These are phyloP conservation scores for Pangasius macronema DNA, from an alignment of 2,797 vertebrate genomes.

Conservation along the genomic window DNA sequence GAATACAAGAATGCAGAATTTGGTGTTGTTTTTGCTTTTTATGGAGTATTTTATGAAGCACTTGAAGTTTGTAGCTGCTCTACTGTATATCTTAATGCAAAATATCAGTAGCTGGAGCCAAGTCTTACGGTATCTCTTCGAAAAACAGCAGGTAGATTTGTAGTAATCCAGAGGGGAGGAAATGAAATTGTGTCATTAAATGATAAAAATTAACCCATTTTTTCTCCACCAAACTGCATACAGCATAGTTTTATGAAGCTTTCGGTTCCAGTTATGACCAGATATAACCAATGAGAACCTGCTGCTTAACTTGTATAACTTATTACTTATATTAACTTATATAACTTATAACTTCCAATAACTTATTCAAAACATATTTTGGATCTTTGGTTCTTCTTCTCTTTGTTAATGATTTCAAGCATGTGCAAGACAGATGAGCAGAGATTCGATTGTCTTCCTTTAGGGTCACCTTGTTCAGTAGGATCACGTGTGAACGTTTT, in stretches of 20 bases:
- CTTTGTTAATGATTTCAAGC: constrained; percentile 10
- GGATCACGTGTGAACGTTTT: constrained; percentile 54
- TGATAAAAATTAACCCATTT: neutral
- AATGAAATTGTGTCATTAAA: neutral
- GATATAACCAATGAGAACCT: neutral
- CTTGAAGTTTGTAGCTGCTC: neutral
- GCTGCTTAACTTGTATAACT: neutral
- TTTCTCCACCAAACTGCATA: neutral
- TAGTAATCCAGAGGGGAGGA: neutral
- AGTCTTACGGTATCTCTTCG: neutral
- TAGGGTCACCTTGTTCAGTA: constrained; percentile 57
- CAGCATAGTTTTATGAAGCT: neutral
- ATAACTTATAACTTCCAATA: neutral
- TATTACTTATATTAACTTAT: too few relatives aligned
- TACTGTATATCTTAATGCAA: neutral
- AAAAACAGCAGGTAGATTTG: too few relatives aligned
- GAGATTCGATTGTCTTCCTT: constrained; percentile 48
- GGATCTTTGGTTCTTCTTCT: neutral
- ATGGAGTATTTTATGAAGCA: neutral
- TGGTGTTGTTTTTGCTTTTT: neutral
- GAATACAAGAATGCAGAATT: neutral
- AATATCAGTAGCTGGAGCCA: neutral
- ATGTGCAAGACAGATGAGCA: constrained; percentile 1
- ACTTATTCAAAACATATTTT: neutral
- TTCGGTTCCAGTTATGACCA: neutral